Evolutionary conservation across 2,888 invertebrate genomes (phyloP).

Genomic region (Ophion costatus): DNA sequence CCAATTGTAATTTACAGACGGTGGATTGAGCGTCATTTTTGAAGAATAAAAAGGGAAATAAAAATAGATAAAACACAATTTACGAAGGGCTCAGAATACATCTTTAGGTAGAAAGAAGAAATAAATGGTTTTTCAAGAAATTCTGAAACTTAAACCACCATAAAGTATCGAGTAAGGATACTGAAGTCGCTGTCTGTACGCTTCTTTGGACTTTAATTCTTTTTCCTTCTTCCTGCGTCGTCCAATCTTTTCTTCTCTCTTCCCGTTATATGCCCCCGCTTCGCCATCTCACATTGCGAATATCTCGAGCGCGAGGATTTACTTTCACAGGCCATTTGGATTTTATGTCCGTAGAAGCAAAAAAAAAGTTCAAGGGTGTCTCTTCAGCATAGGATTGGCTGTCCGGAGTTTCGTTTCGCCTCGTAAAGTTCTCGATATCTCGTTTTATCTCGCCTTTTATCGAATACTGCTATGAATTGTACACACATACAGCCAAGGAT

Average conservation of each 20-base stretch:
- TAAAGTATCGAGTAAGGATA: constrained; percentile 52
- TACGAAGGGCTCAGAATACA: constrained; percentile 20
- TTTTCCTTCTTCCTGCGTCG: not conserved
- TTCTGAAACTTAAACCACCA: constrained; percentile 25
- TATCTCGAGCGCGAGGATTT: constrained; percentile 16
- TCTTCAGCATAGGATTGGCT: constrained; percentile 42
- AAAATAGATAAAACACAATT: constrained; percentile 20
- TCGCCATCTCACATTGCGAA: constrained; percentile 1
- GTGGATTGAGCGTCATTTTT: constrained; percentile 10
- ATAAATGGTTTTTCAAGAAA: constrained; percentile 52
- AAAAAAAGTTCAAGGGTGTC: constrained; percentile 41
- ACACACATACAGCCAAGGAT: not conserved
- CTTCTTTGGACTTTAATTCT: constrained; percentile 26
- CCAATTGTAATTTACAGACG: no score
- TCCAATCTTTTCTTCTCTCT: constrained; percentile 10
- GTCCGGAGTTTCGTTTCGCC: constrained; percentile 52
- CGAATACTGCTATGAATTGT: not conserved
- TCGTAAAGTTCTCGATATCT: constrained; percentile 66
- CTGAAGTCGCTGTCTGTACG: constrained; percentile 15
- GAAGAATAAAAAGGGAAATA: constrained; percentile 6
- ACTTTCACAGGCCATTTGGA: constrained; percentile 38
- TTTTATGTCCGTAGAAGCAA: constrained; percentile 40
- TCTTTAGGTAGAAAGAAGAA: constrained; percentile 4
- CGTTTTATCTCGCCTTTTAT: constrained; percentile 29
- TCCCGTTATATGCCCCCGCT: not conserved